Evolutionary conservation across 2,113 vertebrate species (phyloP).

Genomic region (Progne subis): DNA sequence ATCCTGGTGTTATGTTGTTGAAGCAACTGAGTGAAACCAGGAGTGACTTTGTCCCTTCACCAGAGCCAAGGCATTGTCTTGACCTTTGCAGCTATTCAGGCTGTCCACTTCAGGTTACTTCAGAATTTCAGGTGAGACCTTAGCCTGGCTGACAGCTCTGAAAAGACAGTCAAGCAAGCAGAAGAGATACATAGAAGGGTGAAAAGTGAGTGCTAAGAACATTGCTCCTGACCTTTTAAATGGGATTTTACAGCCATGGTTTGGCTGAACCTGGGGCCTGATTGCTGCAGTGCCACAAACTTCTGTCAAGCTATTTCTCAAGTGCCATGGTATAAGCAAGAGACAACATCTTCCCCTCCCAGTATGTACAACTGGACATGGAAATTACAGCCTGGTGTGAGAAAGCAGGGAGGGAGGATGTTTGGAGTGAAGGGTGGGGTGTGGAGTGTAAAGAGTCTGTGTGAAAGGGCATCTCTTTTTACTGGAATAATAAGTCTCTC

Average conservation of each 20-base stretch:
- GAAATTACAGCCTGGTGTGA: neutral
- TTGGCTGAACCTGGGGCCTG: conserved; percentile 12
- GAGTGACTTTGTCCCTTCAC: neutral
- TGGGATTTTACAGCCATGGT: conserved; percentile 14
- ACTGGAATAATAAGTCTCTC: neutral
- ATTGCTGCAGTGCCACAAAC: neutral
- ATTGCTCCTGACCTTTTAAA: conserved; percentile 60
- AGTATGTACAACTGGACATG: neutral
- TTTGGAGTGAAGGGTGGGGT: neutral
- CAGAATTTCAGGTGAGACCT: conserved; percentile 18
- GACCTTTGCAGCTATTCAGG: conserved; percentile 31
- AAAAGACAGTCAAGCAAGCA: conserved; percentile 32
- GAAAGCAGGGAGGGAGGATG: neutral
- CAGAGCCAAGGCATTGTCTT: neutral
- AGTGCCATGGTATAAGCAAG: neutral
- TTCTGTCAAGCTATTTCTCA: neutral
- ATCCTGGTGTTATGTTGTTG: neutral
- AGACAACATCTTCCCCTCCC: neutral
- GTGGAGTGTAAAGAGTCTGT: neutral
- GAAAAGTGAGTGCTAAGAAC: conserved; percentile 44
- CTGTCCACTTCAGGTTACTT: neutral
- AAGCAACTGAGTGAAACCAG: neutral
- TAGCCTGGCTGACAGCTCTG: conserved; percentile 46
- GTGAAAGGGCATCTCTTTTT: neutral
- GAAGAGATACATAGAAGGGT: neutral